phyloP scores from a whole-genome alignment of 2,888 invertebrate species.

The Tupiocoris notatus region DNA sequence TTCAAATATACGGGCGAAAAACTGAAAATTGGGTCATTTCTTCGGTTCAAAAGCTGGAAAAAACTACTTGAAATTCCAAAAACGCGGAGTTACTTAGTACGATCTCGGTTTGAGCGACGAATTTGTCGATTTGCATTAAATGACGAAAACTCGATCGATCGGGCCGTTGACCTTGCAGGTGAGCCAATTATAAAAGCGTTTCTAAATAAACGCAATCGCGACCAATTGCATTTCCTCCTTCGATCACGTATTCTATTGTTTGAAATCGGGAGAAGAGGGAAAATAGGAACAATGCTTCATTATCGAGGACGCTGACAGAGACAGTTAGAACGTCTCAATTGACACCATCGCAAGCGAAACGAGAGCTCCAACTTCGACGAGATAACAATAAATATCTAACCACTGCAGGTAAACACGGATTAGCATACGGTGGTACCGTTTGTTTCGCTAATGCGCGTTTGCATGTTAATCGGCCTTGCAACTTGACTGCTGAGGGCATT shows the following conservation, averaged over 20 bases:
- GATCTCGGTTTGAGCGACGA: too few species aligned
- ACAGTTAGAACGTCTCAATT: slow-evolving; percentile 14
- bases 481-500: neutral
- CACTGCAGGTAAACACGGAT: slow-evolving; percentile 20
- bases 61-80: too few species aligned
- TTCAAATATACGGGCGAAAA: too few species aligned
- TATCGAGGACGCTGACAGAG: neutral
- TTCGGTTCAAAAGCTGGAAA: too few species aligned
- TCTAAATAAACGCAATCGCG: neutral
- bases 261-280: neutral
- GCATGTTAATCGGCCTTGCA: slow-evolving; percentile 27
- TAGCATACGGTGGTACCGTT: slow-evolving; percentile 34
- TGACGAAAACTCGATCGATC: too few species aligned
- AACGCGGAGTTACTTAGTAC: too few species aligned
- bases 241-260: neutral
- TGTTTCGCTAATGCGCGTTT: slow-evolving; percentile 23
- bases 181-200: neutral
- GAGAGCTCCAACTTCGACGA: slow-evolving; percentile 8
- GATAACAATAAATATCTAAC: slow-evolving; percentile 31
- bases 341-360: slow-evolving; percentile 10
- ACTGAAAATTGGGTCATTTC: too few species aligned
- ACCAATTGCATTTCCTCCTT: neutral
- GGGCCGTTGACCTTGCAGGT: neutral
- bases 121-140: too few species aligned
- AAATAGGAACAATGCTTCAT: slow-evolving; percentile 1